Percentiles rank a stretch among this genome's conserved stretches.
These are phyloP conservation scores for Heliornis fulica DNA, from an alignment of 2,113 vertebrate genomes.

Conservation along the genomic window DNA sequence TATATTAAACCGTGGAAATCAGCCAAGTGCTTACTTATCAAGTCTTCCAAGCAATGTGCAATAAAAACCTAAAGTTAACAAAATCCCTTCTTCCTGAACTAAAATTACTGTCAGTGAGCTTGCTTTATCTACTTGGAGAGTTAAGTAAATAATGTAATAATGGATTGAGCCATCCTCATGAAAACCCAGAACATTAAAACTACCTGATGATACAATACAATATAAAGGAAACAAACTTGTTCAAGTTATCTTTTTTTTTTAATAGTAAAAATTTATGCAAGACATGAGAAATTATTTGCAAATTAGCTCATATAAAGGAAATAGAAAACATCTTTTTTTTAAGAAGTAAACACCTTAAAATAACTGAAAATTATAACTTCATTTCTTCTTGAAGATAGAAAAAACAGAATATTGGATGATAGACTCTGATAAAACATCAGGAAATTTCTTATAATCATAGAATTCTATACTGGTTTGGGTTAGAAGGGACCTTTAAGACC, in stretches of 20 bases:
- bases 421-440: neutral
- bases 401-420: neutral
- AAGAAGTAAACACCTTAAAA: neutral
- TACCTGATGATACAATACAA: neutral
- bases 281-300: neutral
- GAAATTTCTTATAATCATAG: neutral
- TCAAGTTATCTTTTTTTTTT: neutral
- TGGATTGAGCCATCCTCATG: neutral
- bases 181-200: neutral
- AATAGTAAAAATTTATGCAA: neutral
- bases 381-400: neutral
- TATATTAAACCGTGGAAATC: neutral
- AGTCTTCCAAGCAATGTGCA: neutral
- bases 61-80: neutral
- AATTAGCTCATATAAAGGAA: neutral
- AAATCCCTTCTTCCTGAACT: neutral
- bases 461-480: too few species aligned
- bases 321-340: neutral
- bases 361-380: neutral
- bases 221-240: neutral
- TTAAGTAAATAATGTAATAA: neutral
- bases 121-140: neutral
- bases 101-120: neutral
- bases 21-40: neutral
- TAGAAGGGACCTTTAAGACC: too few species aligned